Evolutionary conservation across 2,888 invertebrate genomes (phyloP), one percentile per base, ranked within the genome.

Genomic region (Andrena haemorrhoa): DNA sequence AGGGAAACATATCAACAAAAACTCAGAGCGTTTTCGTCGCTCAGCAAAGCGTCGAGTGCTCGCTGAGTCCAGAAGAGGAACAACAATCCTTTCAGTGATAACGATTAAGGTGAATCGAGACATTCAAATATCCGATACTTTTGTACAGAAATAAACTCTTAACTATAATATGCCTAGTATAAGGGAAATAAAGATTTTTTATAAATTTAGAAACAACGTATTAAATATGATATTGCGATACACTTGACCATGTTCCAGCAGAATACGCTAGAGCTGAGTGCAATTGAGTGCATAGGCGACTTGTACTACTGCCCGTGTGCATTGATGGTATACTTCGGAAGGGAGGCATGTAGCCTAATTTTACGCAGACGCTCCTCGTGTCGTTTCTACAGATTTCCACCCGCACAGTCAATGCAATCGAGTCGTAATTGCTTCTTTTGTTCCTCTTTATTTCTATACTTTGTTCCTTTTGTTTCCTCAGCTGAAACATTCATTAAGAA

Each of bases 11-110:
- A 29, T 74, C 90, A n/a, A 53, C 89, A 3, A 93, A 93, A 51
- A 76, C 91, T 4, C 92, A 92, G 77, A 92, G 70, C 64, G 90
- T 93, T 61, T 93, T 93, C 64, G 90, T 92, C 6, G 86, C 92
- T 0, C 92, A 93, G 76, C 91, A 90, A 68, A 91, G 82, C 51
- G 85, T 91, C 5, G 93, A 93, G 31, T 88, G 89, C 60, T 88
- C 92, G 16, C 82, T 90, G 10, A 93, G 91, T 84, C 91, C 92
- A 53, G 91, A 92, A 33, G 93, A 93, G 63, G 93, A 93, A 20
- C 91, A 92, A 75, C 91, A 92, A 76, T 76, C 90, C 20, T 93
- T 92, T 84, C 90, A 92, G 72, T 92, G 82, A 91, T 51, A 76
- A 29, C 41, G 26, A n/a, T 10, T 68, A 33, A 33, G 23, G 8